Evolutionary conservation across 2,888 invertebrate species (phyloP).

Genomic region (Dasysyrphus tricinctus): DNA sequence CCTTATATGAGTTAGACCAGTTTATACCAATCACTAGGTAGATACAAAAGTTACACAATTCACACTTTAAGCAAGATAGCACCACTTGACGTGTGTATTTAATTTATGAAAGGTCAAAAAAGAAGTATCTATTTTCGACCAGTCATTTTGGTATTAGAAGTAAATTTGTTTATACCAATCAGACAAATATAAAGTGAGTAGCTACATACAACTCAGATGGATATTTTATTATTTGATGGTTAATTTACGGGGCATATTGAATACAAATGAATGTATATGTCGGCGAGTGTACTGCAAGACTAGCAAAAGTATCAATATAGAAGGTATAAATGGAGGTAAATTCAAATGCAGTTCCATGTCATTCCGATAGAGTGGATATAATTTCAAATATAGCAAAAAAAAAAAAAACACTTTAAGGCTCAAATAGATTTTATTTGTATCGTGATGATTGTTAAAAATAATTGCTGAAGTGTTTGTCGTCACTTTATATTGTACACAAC

Average conservation of each 20-base stretch:
- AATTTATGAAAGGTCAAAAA: too few species aligned
- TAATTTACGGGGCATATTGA: constrained; percentile 3
- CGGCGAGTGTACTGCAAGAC: too few species aligned
- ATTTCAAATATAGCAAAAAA: constrained; percentile 7
- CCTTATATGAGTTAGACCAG: background rate
- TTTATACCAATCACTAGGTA: background rate
- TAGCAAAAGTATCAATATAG: background rate
- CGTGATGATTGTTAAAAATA: constrained; percentile 27
- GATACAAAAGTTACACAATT: background rate
- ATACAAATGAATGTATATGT: background rate
- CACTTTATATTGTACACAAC: too few species aligned
- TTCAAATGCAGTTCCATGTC: constrained; percentile 18
- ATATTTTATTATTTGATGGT: background rate
- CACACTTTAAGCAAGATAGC: too few species aligned
- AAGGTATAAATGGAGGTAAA: background rate
- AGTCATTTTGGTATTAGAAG: background rate
- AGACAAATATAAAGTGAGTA: background rate
- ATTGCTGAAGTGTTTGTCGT: constrained; percentile 35
- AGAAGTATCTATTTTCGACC: background rate
- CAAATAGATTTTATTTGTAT: constrained; percentile 33
- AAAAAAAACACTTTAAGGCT: constrained; percentile 27
- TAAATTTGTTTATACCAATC: background rate
- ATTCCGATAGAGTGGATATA: constrained; percentile 24
- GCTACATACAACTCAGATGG: background rate
- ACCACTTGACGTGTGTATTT: too few species aligned